Percentiles rank a stretch among this genome's conserved stretches.
Evolutionary conservation across 2,797 vertebrate species (phyloP).

Genomic region (Zonotrichia albicollis): DNA sequence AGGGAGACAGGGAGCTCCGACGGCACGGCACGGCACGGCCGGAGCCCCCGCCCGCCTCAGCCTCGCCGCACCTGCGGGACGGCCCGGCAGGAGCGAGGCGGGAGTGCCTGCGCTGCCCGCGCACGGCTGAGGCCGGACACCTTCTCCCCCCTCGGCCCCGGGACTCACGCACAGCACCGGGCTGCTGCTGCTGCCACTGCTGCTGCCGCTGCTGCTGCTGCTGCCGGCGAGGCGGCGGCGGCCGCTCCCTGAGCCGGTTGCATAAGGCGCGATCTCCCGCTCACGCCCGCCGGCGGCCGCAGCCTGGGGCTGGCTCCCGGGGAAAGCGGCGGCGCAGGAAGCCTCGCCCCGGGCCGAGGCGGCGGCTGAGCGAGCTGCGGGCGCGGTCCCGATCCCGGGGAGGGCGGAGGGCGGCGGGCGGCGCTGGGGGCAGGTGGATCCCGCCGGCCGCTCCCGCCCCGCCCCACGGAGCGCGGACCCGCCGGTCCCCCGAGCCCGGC

Average conservation of each 20-base stretch:
- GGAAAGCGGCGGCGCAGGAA: background rate
- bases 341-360: background rate
- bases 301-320: background rate
- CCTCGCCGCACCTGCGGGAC: background rate
- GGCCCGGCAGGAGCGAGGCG: background rate
- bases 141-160: background rate
- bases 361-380: background rate
- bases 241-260: background rate
- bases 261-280: background rate
- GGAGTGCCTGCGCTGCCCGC: background rate
- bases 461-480: accelerated
- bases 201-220: background rate
- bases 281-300: background rate
- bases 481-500: background rate
- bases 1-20: background rate
- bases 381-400: background rate
- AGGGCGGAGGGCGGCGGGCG: background rate
- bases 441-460: background rate
- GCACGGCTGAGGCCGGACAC: background rate
- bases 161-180: background rate
- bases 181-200: no score
- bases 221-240: background rate
- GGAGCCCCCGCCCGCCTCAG: background rate
- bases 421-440: background rate
- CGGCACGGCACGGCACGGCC: background rate